Percentiles rank a stretch among this genome's conserved stretches.
Conservation (phyloP, 2,888 invertebrate genomes). For the Caenorhabditis uteleia region DNA sequence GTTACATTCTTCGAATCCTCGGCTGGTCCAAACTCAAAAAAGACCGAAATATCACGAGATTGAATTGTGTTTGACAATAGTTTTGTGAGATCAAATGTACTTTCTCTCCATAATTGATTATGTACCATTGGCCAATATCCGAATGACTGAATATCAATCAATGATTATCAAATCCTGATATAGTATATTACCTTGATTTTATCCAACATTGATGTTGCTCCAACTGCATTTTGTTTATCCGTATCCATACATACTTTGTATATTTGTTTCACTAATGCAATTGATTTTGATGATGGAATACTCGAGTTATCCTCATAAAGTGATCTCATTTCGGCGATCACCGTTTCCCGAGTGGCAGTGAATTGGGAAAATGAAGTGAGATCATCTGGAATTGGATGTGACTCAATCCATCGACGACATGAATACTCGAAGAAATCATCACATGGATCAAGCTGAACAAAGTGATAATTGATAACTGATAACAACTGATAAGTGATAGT, state of each 20-base stretch:
- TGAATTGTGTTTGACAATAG: slow-evolving; percentile 52
- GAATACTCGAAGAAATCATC: slow-evolving; percentile 59
- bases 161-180: neutral
- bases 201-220: slow-evolving; percentile 52
- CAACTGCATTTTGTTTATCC: slow-evolving; percentile 45
- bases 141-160: slow-evolving; percentile 24
- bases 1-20: slow-evolving; percentile 60
- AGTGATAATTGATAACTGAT: neutral
- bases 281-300: slow-evolving; percentile 54
- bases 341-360: slow-evolving; percentile 62
- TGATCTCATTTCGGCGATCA: slow-evolving; percentile 54
- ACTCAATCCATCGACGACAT: slow-evolving; percentile 59
- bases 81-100: slow-evolving; percentile 44
- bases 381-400: slow-evolving; percentile 60
- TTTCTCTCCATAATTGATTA: slow-evolving; percentile 38
- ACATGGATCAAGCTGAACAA: slow-evolving; percentile 41
- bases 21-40: slow-evolving; percentile 61
- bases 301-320: slow-evolving; percentile 59
- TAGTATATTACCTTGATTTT: slow-evolving; percentile 49
- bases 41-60: slow-evolving; percentile 59
- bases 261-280: slow-evolving; percentile 56
- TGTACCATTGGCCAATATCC: slow-evolving; percentile 65
- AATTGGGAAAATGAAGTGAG: slow-evolving; percentile 62
- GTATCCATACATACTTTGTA: slow-evolving; percentile 62
- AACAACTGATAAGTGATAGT: no score